These are phyloP conservation scores for Planococcus citri DNA, from an alignment of 1,140 invertebrate genomes.

Conservation along the genomic window DNA sequence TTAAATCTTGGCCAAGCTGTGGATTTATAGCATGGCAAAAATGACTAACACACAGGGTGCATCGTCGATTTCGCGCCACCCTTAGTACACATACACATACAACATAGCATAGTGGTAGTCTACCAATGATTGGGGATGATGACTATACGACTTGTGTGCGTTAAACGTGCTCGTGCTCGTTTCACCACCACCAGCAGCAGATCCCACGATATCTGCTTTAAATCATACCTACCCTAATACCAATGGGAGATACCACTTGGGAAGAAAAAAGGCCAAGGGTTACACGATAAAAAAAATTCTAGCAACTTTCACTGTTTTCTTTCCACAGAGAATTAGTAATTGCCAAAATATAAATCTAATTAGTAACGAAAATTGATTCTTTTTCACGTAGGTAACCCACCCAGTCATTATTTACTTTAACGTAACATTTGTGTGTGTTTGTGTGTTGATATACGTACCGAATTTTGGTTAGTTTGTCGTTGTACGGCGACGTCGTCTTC, in stretches of 20 bases:
- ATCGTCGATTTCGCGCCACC: background rate
- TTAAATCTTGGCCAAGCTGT: background rate
- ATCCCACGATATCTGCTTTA: slow-evolving; percentile 6
- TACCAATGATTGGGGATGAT: slow-evolving; percentile 1
- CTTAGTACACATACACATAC: too few relatives aligned
- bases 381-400: background rate
- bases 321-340: background rate
- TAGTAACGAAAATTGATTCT: slow-evolving; percentile 1
- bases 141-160: too few relatives aligned
- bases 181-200: background rate
- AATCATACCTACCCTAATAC: background rate
- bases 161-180: background rate
- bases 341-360: background rate
- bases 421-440: too few relatives aligned
- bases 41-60: background rate
- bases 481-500: background rate
- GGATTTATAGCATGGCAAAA: background rate
- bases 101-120: too few relatives aligned
- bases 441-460: background rate
- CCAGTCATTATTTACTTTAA: background rate
- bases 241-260: too few relatives aligned
- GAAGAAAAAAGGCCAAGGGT: too few relatives aligned
- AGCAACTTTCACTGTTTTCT: slow-evolving; percentile 1
- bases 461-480: background rate
- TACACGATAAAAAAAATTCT: background rate